phyloP scores from a whole-genome alignment of 2,113 vertebrate species.

The Candoia aspera region DNA sequence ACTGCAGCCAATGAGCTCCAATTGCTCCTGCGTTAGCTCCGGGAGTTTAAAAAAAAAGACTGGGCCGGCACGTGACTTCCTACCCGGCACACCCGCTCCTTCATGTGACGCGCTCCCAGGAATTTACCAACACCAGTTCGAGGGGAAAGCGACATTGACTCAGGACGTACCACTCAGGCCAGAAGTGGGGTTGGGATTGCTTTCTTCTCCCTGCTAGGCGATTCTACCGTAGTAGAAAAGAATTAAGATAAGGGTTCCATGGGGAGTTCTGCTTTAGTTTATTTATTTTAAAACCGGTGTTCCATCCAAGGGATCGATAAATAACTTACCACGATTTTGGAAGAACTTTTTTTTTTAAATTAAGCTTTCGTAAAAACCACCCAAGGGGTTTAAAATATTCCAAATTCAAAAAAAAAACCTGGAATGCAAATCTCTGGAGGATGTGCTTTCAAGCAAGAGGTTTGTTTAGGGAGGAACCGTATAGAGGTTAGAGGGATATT shows the following conservation, averaged over 20 bases:
- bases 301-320: background rate
- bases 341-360: background rate
- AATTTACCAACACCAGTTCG: background rate
- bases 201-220: background rate
- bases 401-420: background rate
- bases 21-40: background rate
- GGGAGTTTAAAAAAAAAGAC: background rate
- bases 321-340: background rate
- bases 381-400: background rate
- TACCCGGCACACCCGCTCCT: background rate
- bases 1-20: background rate
- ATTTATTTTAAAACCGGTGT: background rate
- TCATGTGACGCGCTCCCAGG: background rate
- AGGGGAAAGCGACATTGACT: background rate
- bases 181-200: background rate
- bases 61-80: background rate
- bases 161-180: background rate
- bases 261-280: background rate
- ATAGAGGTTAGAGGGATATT: background rate
- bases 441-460: background rate
- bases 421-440: background rate
- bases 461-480: background rate
- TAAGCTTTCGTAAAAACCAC: background rate
- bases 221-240: background rate
- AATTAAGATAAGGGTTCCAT: background rate